Evolutionary conservation across 2,113 vertebrate genomes (phyloP).

Genomic region (Lutjanus erythropterus): DNA sequence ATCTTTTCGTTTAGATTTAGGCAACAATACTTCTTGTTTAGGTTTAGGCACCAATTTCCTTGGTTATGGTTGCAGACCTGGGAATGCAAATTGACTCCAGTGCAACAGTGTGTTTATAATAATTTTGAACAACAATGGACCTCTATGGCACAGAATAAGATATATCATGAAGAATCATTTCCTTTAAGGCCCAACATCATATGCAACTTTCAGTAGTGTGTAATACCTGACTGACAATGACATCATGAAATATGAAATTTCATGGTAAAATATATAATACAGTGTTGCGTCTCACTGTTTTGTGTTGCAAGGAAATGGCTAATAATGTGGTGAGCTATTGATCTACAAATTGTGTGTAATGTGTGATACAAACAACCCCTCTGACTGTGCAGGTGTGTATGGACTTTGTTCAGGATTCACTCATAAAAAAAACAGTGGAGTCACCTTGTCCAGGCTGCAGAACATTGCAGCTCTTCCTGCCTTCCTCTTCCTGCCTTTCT

Average conservation of each 20-base stretch:
- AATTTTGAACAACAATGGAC: too few relatives aligned
- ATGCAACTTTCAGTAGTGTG: too few relatives aligned
- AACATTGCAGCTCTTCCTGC: conserved; percentile 42
- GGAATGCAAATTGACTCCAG: too few relatives aligned
- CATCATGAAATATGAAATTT: neutral
- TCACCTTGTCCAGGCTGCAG: conserved; percentile 75
- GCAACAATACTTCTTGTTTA: too few relatives aligned
- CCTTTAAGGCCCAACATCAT: too few relatives aligned
- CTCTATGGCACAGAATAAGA: too few relatives aligned
- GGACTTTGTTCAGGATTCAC: conserved; percentile 1
- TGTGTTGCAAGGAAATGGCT: neutral
- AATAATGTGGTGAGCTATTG: neutral
- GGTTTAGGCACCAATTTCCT: too few relatives aligned
- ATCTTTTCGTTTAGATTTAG: too few relatives aligned
- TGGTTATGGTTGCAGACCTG: too few relatives aligned
- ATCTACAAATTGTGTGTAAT: neutral
- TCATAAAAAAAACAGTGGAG: conserved; percentile 32
- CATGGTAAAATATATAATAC: neutral
- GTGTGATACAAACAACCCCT: neutral
- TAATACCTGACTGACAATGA: neutral
- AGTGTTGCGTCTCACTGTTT: neutral
- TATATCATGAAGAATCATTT: too few relatives aligned
- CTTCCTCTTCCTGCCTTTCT: conserved; percentile 44
- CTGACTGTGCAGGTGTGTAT: conserved; percentile 1
- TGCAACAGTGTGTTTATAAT: too few relatives aligned